Percentiles rank a stretch among this genome's conserved stretches.
Conservation (phyloP, 2,113 vertebrate species). For the Etia nguti region DNA sequence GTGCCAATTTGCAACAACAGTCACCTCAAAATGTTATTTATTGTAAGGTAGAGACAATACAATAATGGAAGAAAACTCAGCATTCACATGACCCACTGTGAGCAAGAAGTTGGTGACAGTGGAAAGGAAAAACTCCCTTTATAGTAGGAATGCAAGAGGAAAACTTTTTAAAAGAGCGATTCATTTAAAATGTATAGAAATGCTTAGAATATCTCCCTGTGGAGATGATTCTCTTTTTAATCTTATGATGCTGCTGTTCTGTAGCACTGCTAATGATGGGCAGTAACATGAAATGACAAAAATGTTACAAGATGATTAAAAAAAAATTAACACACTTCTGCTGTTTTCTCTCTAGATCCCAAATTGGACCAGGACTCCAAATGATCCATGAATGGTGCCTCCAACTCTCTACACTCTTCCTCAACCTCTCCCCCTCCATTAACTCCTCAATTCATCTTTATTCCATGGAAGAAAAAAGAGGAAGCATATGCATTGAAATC, state of each 20-base stretch:
- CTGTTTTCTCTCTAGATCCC: neutral
- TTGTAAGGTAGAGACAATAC: neutral
- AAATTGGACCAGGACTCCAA: constrained; percentile 4
- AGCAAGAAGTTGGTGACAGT: neutral
- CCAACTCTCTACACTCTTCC: neutral
- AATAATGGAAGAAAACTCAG: neutral
- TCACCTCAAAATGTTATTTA: accelerated
- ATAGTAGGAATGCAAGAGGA: accelerated
- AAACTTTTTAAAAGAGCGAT: accelerated
- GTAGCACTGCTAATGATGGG: neutral
- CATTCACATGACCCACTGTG: too few relatives aligned
- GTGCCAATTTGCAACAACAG: neutral
- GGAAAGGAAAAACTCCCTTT: neutral
- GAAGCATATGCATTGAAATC: neutral
- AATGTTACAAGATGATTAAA: neutral
- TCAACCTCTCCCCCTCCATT: neutral
- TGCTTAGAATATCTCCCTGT: neutral
- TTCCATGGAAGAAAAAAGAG: neutral
- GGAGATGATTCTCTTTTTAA: neutral
- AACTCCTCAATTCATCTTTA: neutral
- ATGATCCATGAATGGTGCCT: neutral
- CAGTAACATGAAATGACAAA: neutral
- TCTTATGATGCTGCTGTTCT: neutral
- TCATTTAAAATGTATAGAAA: neutral
- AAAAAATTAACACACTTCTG: neutral